A percentile compares a stretch with the other conserved stretches of the same genome.
Conservation (phyloP, 2,888 invertebrate genomes). For the Neoascia interrupta region DNA sequence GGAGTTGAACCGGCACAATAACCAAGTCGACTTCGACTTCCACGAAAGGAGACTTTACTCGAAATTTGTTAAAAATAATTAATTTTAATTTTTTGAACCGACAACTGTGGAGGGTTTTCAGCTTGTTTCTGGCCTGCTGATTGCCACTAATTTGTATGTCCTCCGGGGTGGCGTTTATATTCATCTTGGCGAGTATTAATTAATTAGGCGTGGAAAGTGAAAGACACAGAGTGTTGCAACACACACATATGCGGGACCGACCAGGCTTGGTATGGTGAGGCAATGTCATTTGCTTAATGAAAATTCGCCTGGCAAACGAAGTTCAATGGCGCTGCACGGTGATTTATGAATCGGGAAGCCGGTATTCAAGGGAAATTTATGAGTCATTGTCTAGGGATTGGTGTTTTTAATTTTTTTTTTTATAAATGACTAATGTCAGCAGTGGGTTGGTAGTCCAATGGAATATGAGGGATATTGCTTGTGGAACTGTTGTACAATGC, state of each 20-base stretch:
- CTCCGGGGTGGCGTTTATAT: constrained; percentile 48
- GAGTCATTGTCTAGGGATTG: constrained; percentile 45
- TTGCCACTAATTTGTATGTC: constrained; percentile 66
- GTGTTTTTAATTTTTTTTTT: no score
- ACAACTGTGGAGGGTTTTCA: constrained; percentile 6
- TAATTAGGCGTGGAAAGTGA: constrained; percentile 69
- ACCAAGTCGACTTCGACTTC: background rate
- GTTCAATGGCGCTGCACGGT: constrained; percentile 65
- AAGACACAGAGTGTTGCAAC: constrained; percentile 68
- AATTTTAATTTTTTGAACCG: constrained; percentile 51
- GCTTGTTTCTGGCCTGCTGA: constrained; percentile 44
- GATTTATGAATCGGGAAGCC: constrained; percentile 58
- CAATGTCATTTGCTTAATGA: constrained; percentile 65
- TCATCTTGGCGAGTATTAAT: constrained; percentile 35
- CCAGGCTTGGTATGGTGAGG: no score
- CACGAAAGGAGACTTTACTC: background rate
- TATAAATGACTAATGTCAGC: no score
- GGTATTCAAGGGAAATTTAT: constrained; percentile 11
- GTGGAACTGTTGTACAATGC: no score
- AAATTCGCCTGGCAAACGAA: constrained; percentile 31
- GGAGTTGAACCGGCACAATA: background rate
- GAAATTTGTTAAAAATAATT: constrained; percentile 54
- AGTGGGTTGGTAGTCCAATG: no score
- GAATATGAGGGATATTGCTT: no score
- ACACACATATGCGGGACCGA: constrained; percentile 45